These are phyloP conservation scores for Temnothorax longispinosus DNA, from an alignment of 1,140 invertebrate species.

Conservation along the genomic window DNA sequence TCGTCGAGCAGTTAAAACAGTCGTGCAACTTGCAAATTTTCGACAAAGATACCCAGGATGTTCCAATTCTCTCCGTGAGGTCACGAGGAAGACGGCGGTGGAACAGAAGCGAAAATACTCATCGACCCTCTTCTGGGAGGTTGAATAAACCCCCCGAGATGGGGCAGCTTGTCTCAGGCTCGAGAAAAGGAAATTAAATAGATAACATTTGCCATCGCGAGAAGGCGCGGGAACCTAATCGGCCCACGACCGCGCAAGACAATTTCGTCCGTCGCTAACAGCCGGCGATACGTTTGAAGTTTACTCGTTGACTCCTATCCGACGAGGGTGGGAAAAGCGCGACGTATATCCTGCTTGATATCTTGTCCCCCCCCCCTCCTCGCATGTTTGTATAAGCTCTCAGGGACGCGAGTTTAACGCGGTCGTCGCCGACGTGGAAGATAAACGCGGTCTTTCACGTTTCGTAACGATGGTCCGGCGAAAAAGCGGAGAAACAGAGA, in stretches of 20 bases:
- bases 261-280: slow-evolving; percentile 72
- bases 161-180: slow-evolving; percentile 44
- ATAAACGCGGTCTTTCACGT: slow-evolving; percentile 57
- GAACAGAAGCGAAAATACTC: slow-evolving; percentile 47
- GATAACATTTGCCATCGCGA: slow-evolving; percentile 78
- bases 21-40: slow-evolving; percentile 19
- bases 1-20: slow-evolving; percentile 24
- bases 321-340: slow-evolving; percentile 39
- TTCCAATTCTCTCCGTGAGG: slow-evolving; percentile 22
- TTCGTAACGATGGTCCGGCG: slow-evolving; percentile 51
- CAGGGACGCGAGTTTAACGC: slow-evolving; percentile 61
- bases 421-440: slow-evolving; percentile 48
- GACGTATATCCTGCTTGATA: slow-evolving; percentile 64
- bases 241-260: slow-evolving; percentile 63
- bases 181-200: slow-evolving; percentile 79
- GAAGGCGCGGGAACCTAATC: slow-evolving; percentile 65
- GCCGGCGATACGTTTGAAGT: slow-evolving; percentile 69
- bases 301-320: slow-evolving; percentile 67
- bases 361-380: slow-evolving; percentile 41
- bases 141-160: slow-evolving; percentile 3
- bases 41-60: neutral
- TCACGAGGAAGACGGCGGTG: slow-evolving; percentile 26
- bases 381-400: slow-evolving; percentile 56
- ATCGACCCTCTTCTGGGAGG: slow-evolving; percentile 20
- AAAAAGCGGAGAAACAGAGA: slow-evolving; percentile 23